These are phyloP conservation scores for Chirona hameri DNA, from an alignment of 2,888 invertebrate species.

Conservation along the genomic window DNA sequence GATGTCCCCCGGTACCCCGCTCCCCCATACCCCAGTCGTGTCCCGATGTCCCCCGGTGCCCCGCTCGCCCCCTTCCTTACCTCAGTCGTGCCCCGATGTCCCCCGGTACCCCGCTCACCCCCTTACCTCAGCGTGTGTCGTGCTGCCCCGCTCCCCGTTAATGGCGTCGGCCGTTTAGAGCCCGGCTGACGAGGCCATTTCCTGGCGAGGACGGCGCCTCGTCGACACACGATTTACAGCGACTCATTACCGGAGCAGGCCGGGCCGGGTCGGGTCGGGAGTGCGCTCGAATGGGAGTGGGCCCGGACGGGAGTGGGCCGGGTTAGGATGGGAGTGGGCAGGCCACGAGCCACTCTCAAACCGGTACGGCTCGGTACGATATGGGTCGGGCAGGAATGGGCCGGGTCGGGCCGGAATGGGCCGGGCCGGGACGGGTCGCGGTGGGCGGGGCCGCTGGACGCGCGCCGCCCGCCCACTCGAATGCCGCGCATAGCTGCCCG, in stretches of 20 bases:
- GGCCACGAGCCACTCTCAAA: too few species aligned
- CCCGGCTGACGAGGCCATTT: conserved; percentile 1
- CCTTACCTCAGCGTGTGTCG: too few species aligned
- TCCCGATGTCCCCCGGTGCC: too few species aligned
- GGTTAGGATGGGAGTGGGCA: too few species aligned
- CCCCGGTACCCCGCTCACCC: neutral
- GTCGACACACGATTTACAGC: neutral
- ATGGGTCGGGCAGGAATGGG: too few species aligned
- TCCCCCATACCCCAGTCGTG: too few species aligned
- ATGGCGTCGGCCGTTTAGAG: neutral
- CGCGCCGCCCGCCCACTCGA: neutral
- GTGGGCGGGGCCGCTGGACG: neutral
- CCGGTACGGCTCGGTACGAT: neutral
- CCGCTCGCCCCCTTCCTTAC: too few species aligned
- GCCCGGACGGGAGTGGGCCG: too few species aligned
- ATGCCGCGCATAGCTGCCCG: neutral
- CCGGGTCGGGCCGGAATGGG: neutral
- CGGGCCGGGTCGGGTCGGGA: neutral
- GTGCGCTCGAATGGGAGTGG: too few species aligned
- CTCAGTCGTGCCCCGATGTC: neutral
- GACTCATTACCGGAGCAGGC: neutral
- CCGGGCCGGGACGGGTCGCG: neutral
- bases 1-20: too few species aligned
- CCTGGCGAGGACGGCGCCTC: neutral
- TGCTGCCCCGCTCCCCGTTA: neutral